These are phyloP conservation scores for Baryphthengus martii DNA, from an alignment of 2,113 vertebrate genomes.

Conservation along the genomic window DNA sequence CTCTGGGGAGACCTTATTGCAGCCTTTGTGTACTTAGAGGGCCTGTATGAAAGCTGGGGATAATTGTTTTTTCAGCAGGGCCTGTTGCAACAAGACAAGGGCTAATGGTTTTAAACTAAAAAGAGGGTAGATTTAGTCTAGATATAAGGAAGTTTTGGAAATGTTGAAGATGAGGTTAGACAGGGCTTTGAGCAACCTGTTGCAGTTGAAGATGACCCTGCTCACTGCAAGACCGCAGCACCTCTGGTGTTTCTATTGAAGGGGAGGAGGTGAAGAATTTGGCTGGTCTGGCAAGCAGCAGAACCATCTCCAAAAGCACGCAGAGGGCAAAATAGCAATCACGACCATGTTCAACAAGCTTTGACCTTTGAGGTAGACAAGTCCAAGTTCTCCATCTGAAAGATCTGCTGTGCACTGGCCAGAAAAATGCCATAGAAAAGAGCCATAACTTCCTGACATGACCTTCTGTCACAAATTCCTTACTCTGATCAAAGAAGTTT, in stretches of 20 bases:
- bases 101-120: too few relatives aligned
- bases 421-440: background rate
- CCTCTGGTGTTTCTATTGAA: background rate
- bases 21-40: too few relatives aligned
- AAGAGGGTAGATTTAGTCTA: too few relatives aligned
- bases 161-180: too few relatives aligned
- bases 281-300: background rate
- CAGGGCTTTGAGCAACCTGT: too few relatives aligned
- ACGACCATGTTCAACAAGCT: background rate
- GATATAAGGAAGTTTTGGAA: too few relatives aligned
- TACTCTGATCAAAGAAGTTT: background rate
- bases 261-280: background rate
- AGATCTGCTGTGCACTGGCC: background rate
- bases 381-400: background rate
- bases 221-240: background rate
- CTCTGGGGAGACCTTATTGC: too few relatives aligned
- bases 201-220: background rate
- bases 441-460: background rate
- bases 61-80: too few relatives aligned
- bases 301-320: background rate
- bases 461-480: background rate
- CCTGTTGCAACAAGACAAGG: too few relatives aligned
- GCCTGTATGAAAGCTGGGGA: too few relatives aligned
- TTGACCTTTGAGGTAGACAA: background rate
- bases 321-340: background rate